These are phyloP conservation scores for Microplitis mediator DNA, from an alignment of 1,140 invertebrate species.

Conservation along the genomic window DNA sequence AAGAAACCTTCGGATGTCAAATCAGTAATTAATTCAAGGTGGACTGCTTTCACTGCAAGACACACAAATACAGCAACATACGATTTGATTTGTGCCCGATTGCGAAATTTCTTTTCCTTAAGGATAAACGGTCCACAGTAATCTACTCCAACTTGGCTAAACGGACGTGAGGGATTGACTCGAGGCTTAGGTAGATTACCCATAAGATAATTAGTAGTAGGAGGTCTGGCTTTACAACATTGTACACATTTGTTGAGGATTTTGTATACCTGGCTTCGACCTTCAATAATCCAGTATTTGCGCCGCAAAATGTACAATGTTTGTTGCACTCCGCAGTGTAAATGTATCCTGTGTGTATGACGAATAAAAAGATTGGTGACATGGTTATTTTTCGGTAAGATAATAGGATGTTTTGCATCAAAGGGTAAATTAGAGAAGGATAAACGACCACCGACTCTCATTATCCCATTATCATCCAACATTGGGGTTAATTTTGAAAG, in stretches of 20 bases:
- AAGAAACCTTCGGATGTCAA: constrained; percentile 19
- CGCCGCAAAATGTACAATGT: constrained; percentile 31
- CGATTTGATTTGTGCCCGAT: constrained; percentile 1
- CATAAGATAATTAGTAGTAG: constrained; percentile 13
- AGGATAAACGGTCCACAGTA: not conserved
- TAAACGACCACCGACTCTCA: constrained; percentile 21
- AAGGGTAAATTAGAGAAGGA: not conserved
- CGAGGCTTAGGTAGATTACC: constrained; percentile 22
- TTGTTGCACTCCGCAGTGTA: constrained; percentile 42
- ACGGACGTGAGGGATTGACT: constrained; percentile 24
- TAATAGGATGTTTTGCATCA: constrained; percentile 32
- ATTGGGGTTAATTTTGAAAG: not conserved
- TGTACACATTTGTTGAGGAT: constrained; percentile 28
- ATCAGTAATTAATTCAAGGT: constrained; percentile 24
- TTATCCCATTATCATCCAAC: not conserved
- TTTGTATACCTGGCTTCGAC: constrained; percentile 27
- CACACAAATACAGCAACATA: constrained; percentile 26
- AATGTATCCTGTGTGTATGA: constrained; percentile 31
- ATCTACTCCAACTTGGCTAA: not conserved
- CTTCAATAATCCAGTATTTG: constrained; percentile 34
- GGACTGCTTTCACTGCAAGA: constrained; percentile 15
- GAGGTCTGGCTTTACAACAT: constrained; percentile 31
- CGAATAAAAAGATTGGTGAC: constrained; percentile 33
- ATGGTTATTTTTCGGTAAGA: constrained; percentile 30
- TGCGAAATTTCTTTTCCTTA: constrained; percentile 23